Evolutionary conservation across 2,888 invertebrate genomes (phyloP), one percentile per base, ranked within the genome.

Genomic region (Rhopalosiphum nymphaeae): DNA sequence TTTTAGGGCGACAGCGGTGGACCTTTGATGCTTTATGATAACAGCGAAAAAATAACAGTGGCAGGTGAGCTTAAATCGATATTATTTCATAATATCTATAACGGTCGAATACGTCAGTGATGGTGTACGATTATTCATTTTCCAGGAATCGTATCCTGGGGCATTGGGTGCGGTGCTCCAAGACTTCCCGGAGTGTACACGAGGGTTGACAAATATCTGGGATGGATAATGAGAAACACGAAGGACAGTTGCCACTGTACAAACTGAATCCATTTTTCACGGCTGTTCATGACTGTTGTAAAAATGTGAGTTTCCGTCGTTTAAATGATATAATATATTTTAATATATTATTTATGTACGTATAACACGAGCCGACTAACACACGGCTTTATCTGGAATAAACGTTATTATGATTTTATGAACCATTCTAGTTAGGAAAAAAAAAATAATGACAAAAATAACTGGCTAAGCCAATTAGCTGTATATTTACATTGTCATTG

Each of bases 1-100:
- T 95, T 95, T 78, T 96, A 98, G 97, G 98, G 98, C n/a, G 98
- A 98, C 96, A 98, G 98, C 95, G 98, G 98, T 90, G 97, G 98
- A 36, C 98, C 98, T 49, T 96, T 98, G 91, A 97, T 98, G 94
- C 97, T 98, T 44, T 97, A 97, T 95, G 97, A 97, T 94, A 44
- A 61, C 36, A 97, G 97, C 67, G 97, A 97, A 11, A 97, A 97
- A 94, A 98, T 98, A 97, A 97, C 97, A 0, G 98, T 98, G 96
- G 97, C 98, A 46, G 98, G 98, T 94, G 97, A 92, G 42, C n/a
- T 9, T 78, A 49, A 4, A 36, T 5, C n/a, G 21, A 85, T 25
- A 26, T 26, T 16, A 13, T 26, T 36, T 36, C 3, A 89, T 44
- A 36, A 13, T 57, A 53, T 13, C 7, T 26, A 78, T 13, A 21